Evolutionary conservation across 2,113 vertebrate genomes (phyloP), one percentile per base, ranked within the genome.

Genomic region (Crypturellus undulatus): DNA sequence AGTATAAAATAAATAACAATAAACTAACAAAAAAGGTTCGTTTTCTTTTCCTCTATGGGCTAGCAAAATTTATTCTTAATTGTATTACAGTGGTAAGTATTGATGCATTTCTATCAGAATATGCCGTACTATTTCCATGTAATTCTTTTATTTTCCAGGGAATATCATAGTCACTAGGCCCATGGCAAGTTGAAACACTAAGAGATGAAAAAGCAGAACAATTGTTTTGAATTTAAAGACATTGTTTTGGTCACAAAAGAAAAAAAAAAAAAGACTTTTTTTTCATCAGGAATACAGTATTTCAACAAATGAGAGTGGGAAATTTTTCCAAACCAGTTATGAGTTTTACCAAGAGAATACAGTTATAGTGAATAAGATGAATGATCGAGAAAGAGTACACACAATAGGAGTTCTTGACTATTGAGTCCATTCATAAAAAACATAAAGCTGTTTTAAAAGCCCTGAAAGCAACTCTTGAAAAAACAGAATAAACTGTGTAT

Each of bases 191-290:
- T 65, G 24, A 2, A 87, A 4, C 60, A 80, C 19, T 20, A 78
- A 10, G 5, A 86, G 14, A 47, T 40, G 7, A 10, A 84, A 58
- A 89, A 80, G 3, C 0, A 78, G 30, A 59, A 24, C 4, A 71
- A 64, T 42, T 9, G 5, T 21, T 32, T 6, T 62, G 40, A 86
- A 90, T 71, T 70, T 63, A 64, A 14, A 71, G 13, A 56, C 73
- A 5, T 8, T 63, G 0, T 54, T 79, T 63, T 1, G 1, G 6
- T 64, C 78, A 43, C 0, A 4, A 26, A 79, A 67, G 22, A 34
- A 49, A 58, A 30, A 9, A 58, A 30, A 9, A 7, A 52, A 8
- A 14, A 30, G 38, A 38, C 38, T 38, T 38, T 17, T 56, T 62
- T 83, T 69, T 65, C 30, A 21, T 60, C 13, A 40, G 40, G 82